Conservation (phyloP, 2,888 invertebrate species). For the Nymphalis urticae region DNA sequence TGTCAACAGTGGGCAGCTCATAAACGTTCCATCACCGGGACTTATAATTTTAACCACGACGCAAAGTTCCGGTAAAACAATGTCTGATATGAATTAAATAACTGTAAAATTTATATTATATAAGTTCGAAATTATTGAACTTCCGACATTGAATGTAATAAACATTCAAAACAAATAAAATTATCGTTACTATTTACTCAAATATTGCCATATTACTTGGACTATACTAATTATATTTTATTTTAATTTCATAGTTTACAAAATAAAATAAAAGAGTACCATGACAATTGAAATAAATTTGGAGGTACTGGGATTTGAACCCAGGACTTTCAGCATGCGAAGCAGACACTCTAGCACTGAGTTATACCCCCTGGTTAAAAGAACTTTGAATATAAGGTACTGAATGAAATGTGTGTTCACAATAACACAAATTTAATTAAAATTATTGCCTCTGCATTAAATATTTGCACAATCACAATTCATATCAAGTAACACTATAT, state of each 20-base stretch:
- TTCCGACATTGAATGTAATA: neutral
- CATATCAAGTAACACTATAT: too few relatives aligned
- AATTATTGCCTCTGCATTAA: too few relatives aligned
- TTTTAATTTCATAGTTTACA: too few relatives aligned
- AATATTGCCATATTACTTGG: too few relatives aligned
- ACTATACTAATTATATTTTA: too few relatives aligned
- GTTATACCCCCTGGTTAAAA: constrained; percentile 67
- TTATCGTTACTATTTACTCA: too few relatives aligned
- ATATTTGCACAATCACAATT: too few relatives aligned
- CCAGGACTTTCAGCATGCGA: constrained; percentile 86
- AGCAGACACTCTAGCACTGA: constrained; percentile 84
- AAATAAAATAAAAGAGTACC: too few relatives aligned
- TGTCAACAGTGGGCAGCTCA: neutral
- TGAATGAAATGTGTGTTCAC: too few relatives aligned
- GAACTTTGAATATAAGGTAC: too few relatives aligned
- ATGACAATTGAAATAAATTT: constrained; percentile 37
- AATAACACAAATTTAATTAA: too few relatives aligned
- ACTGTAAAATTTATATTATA: neutral
- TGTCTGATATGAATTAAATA: constrained; percentile 2
- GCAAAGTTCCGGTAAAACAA: constrained; percentile 8
- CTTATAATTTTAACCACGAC: constrained; percentile 4
- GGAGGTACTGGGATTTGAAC: constrained; percentile 85
- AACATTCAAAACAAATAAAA: too few relatives aligned
- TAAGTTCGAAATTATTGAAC: neutral
- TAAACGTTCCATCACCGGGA: neutral